These are phyloP conservation scores for Nannobrachium achirus DNA, from an alignment of 2,113 vertebrate genomes.

Conservation along the genomic window DNA sequence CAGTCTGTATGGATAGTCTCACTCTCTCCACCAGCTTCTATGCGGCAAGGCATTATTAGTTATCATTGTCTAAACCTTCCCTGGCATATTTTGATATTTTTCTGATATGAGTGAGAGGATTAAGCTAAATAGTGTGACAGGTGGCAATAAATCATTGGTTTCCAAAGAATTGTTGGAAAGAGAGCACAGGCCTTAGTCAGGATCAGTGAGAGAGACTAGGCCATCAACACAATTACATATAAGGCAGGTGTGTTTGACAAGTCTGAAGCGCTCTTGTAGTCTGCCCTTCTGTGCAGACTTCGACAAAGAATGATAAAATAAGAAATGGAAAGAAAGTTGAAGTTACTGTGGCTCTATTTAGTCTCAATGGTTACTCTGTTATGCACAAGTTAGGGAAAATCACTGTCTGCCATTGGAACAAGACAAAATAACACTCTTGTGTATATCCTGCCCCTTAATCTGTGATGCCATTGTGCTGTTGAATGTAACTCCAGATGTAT, in stretches of 20 bases:
- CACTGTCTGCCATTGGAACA: not conserved
- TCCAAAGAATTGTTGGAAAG: conserved; percentile 38
- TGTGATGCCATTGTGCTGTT: conserved; percentile 7
- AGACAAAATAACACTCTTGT: not conserved
- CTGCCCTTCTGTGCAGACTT: too few species aligned
- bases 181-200: conserved; percentile 11
- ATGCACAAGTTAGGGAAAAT: too few species aligned
- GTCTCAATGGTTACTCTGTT: too few species aligned
- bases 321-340: too few species aligned
- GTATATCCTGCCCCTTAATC: not conserved
- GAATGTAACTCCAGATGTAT: not conserved
- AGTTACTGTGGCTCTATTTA: too few species aligned
- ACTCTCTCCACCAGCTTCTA: conserved; percentile 34
- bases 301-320: too few species aligned
- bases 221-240: conserved; percentile 28
- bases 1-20: conserved; percentile 39
- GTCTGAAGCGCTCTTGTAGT: too few species aligned
- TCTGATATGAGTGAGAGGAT: conserved; percentile 45
- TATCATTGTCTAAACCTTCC: conserved; percentile 58
- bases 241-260: conserved; percentile 27
- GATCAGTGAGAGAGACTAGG: conserved; percentile 3
- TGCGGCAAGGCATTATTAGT: conserved; percentile 51
- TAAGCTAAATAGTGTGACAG: conserved; percentile 63
- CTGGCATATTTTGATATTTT: conserved; percentile 65
- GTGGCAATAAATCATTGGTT: conserved; percentile 54